Percentiles rank a stretch among this genome's conserved stretches.
Conservation (phyloP, 2,113 vertebrate species). For the Rostratula benghalensis region DNA sequence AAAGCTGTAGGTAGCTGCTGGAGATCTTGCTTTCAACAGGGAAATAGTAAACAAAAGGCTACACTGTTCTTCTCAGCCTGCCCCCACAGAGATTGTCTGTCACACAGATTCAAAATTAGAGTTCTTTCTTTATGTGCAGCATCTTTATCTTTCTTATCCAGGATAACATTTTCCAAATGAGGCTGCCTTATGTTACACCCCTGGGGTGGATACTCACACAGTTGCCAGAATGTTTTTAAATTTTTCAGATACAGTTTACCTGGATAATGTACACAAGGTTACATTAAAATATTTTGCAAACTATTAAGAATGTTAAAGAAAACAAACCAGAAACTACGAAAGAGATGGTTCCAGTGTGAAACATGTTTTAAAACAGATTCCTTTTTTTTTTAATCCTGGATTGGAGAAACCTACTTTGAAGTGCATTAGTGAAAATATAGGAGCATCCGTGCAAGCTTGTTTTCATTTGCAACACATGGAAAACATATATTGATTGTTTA, state of each 20-base stretch:
- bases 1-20: not conserved
- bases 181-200: not conserved
- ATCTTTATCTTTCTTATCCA: not conserved
- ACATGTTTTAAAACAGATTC: not conserved
- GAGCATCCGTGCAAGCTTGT: not conserved
- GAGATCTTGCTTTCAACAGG: not conserved
- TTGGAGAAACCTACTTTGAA: not conserved
- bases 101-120: not conserved
- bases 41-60: not conserved
- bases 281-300: not conserved
- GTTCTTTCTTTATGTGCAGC: not conserved
- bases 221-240: not conserved
- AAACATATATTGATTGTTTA: not conserved
- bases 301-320: not conserved
- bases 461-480: not conserved
- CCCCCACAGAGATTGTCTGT: not conserved
- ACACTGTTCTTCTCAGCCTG: not conserved
- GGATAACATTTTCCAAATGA: not conserved
- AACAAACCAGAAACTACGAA: not conserved
- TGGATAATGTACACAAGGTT: not conserved
- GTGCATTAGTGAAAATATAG: not conserved
- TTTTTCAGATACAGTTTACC: not conserved
- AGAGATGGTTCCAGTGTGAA: not conserved
- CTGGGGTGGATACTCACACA: not conserved
- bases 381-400: not conserved